A percentile compares a stretch with the other conserved stretches of the same genome.
These are phyloP conservation scores for Premnoplex brunnescens DNA, from an alignment of 2,797 vertebrate genomes.

Conservation along the genomic window DNA sequence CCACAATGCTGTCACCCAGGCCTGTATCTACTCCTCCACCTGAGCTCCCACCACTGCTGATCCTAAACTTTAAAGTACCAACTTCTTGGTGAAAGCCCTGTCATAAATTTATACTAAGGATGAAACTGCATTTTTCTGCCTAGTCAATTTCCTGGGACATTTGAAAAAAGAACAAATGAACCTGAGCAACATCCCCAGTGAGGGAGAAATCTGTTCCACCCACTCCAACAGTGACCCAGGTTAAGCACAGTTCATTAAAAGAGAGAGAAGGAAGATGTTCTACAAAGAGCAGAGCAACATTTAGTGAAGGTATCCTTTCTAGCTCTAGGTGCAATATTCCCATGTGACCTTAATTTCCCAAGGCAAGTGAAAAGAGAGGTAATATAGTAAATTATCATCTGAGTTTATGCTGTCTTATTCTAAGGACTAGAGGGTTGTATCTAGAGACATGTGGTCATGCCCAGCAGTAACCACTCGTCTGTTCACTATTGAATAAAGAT, in stretches of 20 bases:
- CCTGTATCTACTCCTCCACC: not conserved
- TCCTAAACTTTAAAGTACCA: not conserved
- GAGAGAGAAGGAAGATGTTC: not conserved
- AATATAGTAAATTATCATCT: not conserved
- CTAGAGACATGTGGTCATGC: not conserved
- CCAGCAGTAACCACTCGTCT: not conserved
- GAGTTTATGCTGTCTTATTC: not conserved
- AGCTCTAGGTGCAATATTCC: not conserved
- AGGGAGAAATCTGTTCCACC: not conserved
- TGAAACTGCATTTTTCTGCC: not conserved
- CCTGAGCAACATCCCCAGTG: fast-evolving
- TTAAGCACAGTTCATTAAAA: not conserved
- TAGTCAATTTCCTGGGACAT: not conserved
- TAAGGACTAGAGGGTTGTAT: not conserved
- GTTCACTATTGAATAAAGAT: not conserved
- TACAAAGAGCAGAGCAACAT: not conserved
- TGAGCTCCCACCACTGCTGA: not conserved
- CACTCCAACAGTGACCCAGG: not conserved
- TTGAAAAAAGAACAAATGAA: not conserved
- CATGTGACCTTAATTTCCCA: not conserved
- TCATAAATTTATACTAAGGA: not conserved
- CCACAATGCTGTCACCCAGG: not conserved
- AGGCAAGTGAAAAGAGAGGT: not conserved
- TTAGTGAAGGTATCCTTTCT: not conserved
- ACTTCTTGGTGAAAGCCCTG: not conserved